Conservation (phyloP, 2,797 vertebrate species). For the Galago senegalensis region DNA sequence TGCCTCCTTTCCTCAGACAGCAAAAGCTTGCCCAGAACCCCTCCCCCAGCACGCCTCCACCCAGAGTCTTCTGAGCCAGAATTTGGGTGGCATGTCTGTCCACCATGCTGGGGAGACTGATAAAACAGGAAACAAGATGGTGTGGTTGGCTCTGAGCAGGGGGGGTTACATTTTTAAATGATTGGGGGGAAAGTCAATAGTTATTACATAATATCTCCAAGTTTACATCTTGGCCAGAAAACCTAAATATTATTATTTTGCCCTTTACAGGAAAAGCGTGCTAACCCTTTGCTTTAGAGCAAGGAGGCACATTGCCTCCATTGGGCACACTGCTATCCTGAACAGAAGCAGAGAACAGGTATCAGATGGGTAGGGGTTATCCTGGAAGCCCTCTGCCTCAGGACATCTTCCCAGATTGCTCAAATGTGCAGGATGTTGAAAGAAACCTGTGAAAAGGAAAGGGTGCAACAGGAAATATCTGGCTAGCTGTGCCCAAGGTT, state of each 20-base stretch:
- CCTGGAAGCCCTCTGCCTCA: neutral
- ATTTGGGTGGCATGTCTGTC: neutral
- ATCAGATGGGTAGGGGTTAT: neutral
- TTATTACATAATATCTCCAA: neutral
- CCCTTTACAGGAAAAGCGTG: neutral
- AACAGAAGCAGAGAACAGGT: neutral
- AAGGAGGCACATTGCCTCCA: neutral
- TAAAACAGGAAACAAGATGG: neutral
- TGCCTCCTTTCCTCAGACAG: neutral
- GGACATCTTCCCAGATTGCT: neutral
- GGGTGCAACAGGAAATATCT: neutral
- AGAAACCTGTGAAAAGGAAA: constrained; percentile 4
- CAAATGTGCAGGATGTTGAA: neutral
- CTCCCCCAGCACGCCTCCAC: neutral
- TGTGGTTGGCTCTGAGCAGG: neutral
- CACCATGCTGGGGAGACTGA: neutral
- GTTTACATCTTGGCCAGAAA: neutral
- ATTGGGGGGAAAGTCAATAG: neutral
- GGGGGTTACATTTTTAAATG: neutral
- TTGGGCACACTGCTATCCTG: neutral
- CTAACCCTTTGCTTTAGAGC: neutral
- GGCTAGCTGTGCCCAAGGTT: neutral
- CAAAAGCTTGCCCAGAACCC: neutral
- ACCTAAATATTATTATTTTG: neutral
- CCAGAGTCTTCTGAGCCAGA: neutral